Evolutionary conservation across 1,140 invertebrate genomes (phyloP).

Genomic region (Hyphantria cunea): DNA sequence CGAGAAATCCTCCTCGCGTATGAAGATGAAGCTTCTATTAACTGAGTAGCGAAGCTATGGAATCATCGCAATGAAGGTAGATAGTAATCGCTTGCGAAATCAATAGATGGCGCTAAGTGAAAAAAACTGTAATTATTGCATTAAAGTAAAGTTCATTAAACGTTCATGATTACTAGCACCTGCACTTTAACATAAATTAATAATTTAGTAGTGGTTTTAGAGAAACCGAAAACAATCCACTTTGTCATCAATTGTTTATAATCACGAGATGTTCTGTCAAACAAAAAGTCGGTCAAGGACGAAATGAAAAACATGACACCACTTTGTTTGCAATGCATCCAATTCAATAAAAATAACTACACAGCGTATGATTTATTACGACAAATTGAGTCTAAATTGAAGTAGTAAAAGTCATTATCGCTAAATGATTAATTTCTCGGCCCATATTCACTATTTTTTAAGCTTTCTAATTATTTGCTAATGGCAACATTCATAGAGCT

Average conservation of each 20-base stretch:
- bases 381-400: background rate
- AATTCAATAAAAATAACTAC: background rate
- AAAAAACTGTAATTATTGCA: no score
- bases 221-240: no score
- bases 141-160: no score
- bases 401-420: background rate
- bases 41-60: no score
- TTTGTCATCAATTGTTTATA: background rate
- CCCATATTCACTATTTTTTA: slow-evolving; percentile 35
- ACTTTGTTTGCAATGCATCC: background rate
- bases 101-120: no score
- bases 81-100: no score
- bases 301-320: slow-evolving; percentile 41
- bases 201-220: no score
- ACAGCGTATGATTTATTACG: background rate
- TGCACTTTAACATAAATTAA: no score
- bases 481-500: slow-evolving; percentile 77
- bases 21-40: no score
- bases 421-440: background rate
- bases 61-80: no score
- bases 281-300: slow-evolving; percentile 63
- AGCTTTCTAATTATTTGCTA: slow-evolving; percentile 65
- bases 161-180: no score
- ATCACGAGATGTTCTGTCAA: slow-evolving; percentile 53
- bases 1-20: no score